Evolutionary conservation across 2,888 invertebrate genomes (phyloP), one percentile per base, ranked within the genome.

Genomic region (Druceiella hillmani): DNA sequence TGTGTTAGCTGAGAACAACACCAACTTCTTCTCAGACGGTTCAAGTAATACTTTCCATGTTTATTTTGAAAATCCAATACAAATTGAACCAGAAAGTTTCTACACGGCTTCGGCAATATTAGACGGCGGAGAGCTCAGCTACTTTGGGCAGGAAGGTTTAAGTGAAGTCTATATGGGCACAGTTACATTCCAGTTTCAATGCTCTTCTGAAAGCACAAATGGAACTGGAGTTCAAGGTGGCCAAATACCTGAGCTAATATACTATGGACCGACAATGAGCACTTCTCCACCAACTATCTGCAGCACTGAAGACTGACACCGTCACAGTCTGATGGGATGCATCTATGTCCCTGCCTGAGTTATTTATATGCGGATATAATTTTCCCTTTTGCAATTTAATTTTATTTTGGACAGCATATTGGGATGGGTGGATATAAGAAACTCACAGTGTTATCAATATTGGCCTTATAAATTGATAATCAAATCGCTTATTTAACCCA

Each of bases 151-250:
- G 63, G 95, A 97, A 64, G 95, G 95, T 13, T 80, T 94, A 76
- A 90, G 91, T 54, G 95, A 95, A 66, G 89, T 94, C 27, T 85
- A 85, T 38, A 87, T 90, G 61, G 92, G 92, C 3, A 87, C 86
- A 56, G 93, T 95, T 39, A 92, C 90, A 45, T 95, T 95, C 70
- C 94, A 94, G 68, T 97, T 95, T 67, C 94, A 95, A 64, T 94
- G 94, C 65, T 94, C 93, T 35, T 90, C 92, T 4, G 95, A 95
- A 59, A 93, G 93, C 67, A 97, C 95, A 37, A 97, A 97, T 55
- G 95, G 95, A 31, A 97, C 95, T 1, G 94, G 94, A 5, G 94
- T 95, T 3, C 94, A 95, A 66, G 95, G 95, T 30, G 95, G 95
- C 26, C 95, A 97, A 66, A 95, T 97, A 57, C 95, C 95, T 3